Evolutionary conservation across 2,888 invertebrate genomes (phyloP), one percentile per base, ranked within the genome.

Genomic region (Polietes domitor): DNA sequence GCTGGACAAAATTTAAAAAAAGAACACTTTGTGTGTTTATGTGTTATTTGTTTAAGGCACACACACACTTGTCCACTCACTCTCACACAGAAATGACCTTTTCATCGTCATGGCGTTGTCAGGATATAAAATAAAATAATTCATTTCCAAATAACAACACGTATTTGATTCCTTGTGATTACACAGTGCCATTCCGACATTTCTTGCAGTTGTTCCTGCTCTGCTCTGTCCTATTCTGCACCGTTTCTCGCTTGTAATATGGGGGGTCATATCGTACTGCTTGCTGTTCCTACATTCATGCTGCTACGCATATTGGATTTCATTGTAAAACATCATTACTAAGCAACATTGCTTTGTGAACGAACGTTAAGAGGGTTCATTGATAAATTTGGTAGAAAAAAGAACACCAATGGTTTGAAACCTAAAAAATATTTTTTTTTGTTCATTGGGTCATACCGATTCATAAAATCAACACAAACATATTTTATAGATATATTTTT

Each of bases 281-380:
- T 77, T 63, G 24, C n/a, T 24, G 26, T 28, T 19, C 24, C 65
- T 26, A 50, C 68, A 37, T 12, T 70, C 70, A 24, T 73, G 47
- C 55, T 80, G 68, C 26, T 81, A 58, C 15, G 65, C 58, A 78
- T 81, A 81, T 81, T 78, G 78, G 78, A 81, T 81, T 84, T 80
- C 80, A 78, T 78, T 76, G 55, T 75, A 73, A 84, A 78, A 77
- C 81, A 81, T 78, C 84, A 78, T 84, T 84, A 84, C 84, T 58
- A 81, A 81, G 84, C 84, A 84, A 78, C 81, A 81, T 73, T n/a
- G 76, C n/a, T 9, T 32, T 26, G 17, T 41, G 10, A 10, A 26
- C 10, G 24, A 26, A 55, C 41, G 21, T 15, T 32, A 50, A 21
- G 70, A 58, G 71, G 77, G 81, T 77, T 17, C 7, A 12, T 19